A percentile compares a stretch with the other conserved stretches of the same genome.
phyloP scores from a whole-genome alignment of 2,797 vertebrate species.

The Chelon labrosus region DNA sequence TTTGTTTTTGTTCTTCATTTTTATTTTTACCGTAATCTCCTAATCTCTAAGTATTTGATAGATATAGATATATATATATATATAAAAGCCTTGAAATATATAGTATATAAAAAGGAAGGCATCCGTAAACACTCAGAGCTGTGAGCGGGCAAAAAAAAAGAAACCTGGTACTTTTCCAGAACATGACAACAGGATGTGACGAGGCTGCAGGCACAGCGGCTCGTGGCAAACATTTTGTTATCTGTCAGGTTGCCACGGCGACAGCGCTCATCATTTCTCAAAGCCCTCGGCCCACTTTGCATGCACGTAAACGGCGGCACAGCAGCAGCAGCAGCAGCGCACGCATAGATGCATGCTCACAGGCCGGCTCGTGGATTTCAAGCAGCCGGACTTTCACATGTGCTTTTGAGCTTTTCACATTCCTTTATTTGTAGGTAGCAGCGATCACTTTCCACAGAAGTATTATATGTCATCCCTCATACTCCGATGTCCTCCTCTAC shows the following conservation, averaged over 20 bases:
- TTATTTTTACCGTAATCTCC: neutral
- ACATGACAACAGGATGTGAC: slow-evolving; percentile 74
- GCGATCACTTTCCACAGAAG: slow-evolving; percentile 50
- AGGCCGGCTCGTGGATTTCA: slow-evolving; percentile 4
- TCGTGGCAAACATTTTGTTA: slow-evolving; percentile 15
- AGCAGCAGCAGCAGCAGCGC: neutral
- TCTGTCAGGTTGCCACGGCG: slow-evolving; percentile 51
- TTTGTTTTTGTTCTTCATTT: neutral
- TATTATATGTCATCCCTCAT: slow-evolving; percentile 37
- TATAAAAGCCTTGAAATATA: neutral
- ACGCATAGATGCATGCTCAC: slow-evolving; percentile 29
- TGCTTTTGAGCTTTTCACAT: slow-evolving; percentile 55
- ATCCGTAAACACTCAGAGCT: neutral
- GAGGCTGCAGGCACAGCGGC: slow-evolving; percentile 44
- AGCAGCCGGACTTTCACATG: slow-evolving; percentile 45
- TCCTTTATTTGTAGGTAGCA: slow-evolving; percentile 27
- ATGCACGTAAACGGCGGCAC: slow-evolving; percentile 31
- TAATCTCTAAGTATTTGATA: too few species aligned
- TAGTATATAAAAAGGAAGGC: neutral
- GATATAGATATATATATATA: too few species aligned
- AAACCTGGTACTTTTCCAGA: slow-evolving; percentile 36
- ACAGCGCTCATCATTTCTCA: slow-evolving; percentile 30
- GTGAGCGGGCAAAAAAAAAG: neutral
- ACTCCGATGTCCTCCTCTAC: slow-evolving; percentile 40
- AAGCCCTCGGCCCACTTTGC: slow-evolving; percentile 46